Base-by-base conservation (phyloP, 2,797 vertebrate species). In the Paramormyrops hopkinsi region DNA sequence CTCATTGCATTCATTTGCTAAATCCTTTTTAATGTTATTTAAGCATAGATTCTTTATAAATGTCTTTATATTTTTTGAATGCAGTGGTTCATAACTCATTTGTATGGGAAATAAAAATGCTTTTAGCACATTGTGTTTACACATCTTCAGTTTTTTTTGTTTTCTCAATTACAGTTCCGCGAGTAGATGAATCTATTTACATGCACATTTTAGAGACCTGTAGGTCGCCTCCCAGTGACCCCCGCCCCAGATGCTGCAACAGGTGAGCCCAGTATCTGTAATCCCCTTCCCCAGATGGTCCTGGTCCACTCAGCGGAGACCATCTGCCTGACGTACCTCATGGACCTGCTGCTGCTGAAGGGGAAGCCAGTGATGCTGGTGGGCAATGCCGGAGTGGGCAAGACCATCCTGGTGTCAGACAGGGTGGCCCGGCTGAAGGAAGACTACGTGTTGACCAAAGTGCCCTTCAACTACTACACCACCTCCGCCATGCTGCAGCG, bases 331-430 rank as follows among this genome's bases (percentile, higher is more conserved):
- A 94, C 95, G 0, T 95, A 94, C 90, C 96, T 96, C 89, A 91
- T 95, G 73, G 93, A 96, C 94, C 93, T 96, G 89, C 94, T 97
- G 90, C 93, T 97, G 86, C 93, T 95, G 90, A 95, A 94, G 85
- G 94, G 89, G 1, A 95, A 96, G 88, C 94, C 92, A 0, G 89
- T 97, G 91, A 95, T 94, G 93, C 92, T 94, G 54, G 95, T 96
- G 90, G 95, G 95, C 59, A 96, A 94, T 54, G 95, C 94, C n/a
- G 95, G 96, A 85, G 94, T 93, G 89, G 94, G 95, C 14, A 97
- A 98, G 92, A 95, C 94, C 89, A 93, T 95, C 88, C 88, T 95
- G 92, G 92, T 95, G 50, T 95, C 93, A 37, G 96, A 97, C 83
- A 95, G 92, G 91, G 92, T 97, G 79, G 90, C 93, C 62, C 91